A percentile compares a stretch with the other conserved stretches of the same genome.
Evolutionary conservation across 2,888 invertebrate genomes (phyloP).

Genomic region (Andrena chrysosceles): DNA sequence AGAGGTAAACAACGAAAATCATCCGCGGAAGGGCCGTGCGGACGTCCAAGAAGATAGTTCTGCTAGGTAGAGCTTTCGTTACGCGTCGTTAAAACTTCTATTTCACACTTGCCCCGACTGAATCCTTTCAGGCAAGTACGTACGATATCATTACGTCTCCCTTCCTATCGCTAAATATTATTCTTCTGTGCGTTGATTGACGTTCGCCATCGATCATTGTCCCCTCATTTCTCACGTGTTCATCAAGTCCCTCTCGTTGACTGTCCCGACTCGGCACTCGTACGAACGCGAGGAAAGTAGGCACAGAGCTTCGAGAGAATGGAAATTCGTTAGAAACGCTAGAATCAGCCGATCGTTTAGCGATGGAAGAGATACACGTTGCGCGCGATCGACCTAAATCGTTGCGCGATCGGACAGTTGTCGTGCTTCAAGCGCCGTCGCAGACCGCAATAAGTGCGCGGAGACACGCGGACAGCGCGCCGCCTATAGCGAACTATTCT

Average conservation of each 20-base stretch:
- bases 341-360: conserved; percentile 51
- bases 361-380: conserved; percentile 51
- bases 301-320: conserved; percentile 12
- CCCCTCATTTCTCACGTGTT: conserved; percentile 24
- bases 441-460: conserved; percentile 53
- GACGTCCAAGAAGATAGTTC: conserved; percentile 21
- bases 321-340: conserved; percentile 22
- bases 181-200: conserved; percentile 42
- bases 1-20: conserved; percentile 34
- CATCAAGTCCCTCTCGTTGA: conserved; percentile 20
- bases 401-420: conserved; percentile 65
- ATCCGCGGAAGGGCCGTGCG: conserved; percentile 16
- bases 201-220: conserved; percentile 37
- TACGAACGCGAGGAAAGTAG: background rate
- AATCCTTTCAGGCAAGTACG: conserved; percentile 73
- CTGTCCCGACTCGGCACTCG: background rate
- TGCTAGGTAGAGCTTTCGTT: conserved; percentile 58
- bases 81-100: conserved; percentile 62
- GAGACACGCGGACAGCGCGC: conserved; percentile 42
- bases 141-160: conserved; percentile 54
- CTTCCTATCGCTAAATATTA: conserved; percentile 47
- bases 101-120: conserved; percentile 74
- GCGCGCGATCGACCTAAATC: conserved; percentile 62
- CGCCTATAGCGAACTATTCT: conserved; percentile 17
- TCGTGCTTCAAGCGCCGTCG: conserved; percentile 66